Conservation (phyloP, 2,888 invertebrate species). For the Athetis lepigone region DNA sequence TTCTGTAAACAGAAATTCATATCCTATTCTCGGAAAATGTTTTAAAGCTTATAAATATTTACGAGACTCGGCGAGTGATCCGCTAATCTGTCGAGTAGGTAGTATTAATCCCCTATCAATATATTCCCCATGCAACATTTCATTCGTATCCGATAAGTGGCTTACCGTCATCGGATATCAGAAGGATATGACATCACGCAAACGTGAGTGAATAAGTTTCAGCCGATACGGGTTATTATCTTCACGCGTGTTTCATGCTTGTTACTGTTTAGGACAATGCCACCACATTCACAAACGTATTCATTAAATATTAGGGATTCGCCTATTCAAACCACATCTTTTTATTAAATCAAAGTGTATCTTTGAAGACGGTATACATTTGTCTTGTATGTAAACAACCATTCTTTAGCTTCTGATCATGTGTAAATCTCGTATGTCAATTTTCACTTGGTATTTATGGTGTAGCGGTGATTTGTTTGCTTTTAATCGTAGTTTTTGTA, state of each 20-base stretch:
- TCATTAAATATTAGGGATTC: too few species aligned
- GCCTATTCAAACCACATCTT: too few species aligned
- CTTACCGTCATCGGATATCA: slow-evolving; percentile 56
- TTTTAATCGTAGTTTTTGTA: too few species aligned
- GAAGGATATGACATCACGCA: slow-evolving; percentile 55
- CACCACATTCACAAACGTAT: too few species aligned
- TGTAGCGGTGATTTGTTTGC: too few species aligned
- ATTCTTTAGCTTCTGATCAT: too few species aligned
- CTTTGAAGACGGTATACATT: too few species aligned
- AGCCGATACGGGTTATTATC: slow-evolving; percentile 7
- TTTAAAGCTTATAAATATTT: slow-evolving; percentile 60
- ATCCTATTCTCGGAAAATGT: slow-evolving; percentile 36
- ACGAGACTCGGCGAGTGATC: slow-evolving; percentile 44
- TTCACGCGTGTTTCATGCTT: not conserved
- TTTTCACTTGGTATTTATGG: too few species aligned
- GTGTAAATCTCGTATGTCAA: too few species aligned
- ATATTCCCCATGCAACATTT: slow-evolving; percentile 58
- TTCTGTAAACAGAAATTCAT: slow-evolving; percentile 34
- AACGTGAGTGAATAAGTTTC: slow-evolving; percentile 43
- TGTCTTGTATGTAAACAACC: too few species aligned
- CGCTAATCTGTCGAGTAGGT: slow-evolving; percentile 55
- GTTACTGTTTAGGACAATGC: not conserved
- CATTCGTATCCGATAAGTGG: slow-evolving; percentile 61
- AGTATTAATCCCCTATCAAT: slow-evolving; percentile 59
- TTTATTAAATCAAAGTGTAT: too few species aligned